Evolutionary conservation across 35 echinoderm and acorn worm species (phyloP).

Genomic region (Hemicentrotus pulcherrimus): DNA sequence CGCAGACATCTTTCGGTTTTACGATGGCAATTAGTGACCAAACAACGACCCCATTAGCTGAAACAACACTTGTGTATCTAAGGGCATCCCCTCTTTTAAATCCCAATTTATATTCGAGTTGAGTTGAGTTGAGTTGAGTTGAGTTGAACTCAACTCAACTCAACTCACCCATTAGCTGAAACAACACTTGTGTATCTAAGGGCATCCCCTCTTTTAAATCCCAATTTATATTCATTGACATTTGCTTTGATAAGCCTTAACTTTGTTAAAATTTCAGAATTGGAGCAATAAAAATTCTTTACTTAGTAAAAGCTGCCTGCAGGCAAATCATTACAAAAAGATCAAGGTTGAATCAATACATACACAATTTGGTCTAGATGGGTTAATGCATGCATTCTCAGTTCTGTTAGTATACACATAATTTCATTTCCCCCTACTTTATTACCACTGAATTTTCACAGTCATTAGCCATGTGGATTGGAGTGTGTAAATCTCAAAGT

Average conservation of each 20-base stretch:
- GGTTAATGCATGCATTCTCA: neutral
- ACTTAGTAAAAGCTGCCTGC: neutral
- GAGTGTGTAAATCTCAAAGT: neutral
- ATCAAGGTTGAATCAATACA: neutral
- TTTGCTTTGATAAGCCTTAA: neutral
- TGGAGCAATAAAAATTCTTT: neutral
- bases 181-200: neutral
- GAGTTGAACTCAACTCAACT: too few species aligned
- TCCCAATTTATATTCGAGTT: neutral
- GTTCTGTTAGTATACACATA: neutral
- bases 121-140: too few species aligned
- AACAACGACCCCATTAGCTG: neutral
- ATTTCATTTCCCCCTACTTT: neutral
- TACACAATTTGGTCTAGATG: neutral
- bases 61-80: neutral
- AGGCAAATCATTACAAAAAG: neutral
- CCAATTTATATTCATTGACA: neutral
- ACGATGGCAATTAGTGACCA: neutral
- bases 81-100: neutral
- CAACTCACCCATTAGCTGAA: too few species aligned
- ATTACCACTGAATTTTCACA: neutral
- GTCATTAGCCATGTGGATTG: neutral
- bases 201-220: neutral
- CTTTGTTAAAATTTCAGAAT: neutral
- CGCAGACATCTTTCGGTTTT: neutral